Conservation (phyloP, 2,888 invertebrate species). For the Tachina lurida region DNA sequence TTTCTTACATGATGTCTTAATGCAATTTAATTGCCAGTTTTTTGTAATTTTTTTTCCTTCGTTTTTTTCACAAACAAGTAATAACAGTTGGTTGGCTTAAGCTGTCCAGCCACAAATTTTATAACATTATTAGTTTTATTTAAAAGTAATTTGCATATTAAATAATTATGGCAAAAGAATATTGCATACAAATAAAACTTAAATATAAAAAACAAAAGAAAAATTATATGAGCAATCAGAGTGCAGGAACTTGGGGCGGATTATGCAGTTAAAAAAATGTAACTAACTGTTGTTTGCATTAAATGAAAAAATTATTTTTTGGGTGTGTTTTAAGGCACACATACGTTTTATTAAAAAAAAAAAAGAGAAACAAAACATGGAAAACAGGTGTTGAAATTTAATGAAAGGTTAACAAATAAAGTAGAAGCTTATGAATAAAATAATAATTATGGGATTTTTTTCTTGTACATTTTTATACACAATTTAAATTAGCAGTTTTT, state of each 20-base stretch:
- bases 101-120: background rate
- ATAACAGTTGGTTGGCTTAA: slow-evolving; percentile 10
- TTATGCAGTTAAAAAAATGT: slow-evolving; percentile 1
- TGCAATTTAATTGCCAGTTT: slow-evolving; percentile 46
- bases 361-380: background rate
- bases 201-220: background rate
- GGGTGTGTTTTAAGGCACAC: slow-evolving; percentile 54
- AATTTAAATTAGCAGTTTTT: background rate
- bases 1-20: slow-evolving; percentile 59
- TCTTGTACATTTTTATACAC: background rate
- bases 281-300: background rate
- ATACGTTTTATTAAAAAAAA: background rate
- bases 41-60: background rate
- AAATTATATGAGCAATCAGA: slow-evolving; percentile 9
- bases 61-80: background rate
- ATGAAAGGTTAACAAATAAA: slow-evolving; percentile 21
- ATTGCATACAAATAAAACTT: slow-evolving; percentile 5
- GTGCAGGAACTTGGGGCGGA: slow-evolving; percentile 33
- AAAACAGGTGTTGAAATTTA: slow-evolving; percentile 66
- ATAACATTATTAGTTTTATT: slow-evolving; percentile 31
- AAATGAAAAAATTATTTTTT: slow-evolving; percentile 33
- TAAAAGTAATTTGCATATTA: slow-evolving; percentile 42
- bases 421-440: background rate
- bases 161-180: background rate
- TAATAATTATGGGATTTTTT: background rate